Conservation (phyloP, 1,140 invertebrate genomes). For the Aphelenchoides avenae region DNA sequence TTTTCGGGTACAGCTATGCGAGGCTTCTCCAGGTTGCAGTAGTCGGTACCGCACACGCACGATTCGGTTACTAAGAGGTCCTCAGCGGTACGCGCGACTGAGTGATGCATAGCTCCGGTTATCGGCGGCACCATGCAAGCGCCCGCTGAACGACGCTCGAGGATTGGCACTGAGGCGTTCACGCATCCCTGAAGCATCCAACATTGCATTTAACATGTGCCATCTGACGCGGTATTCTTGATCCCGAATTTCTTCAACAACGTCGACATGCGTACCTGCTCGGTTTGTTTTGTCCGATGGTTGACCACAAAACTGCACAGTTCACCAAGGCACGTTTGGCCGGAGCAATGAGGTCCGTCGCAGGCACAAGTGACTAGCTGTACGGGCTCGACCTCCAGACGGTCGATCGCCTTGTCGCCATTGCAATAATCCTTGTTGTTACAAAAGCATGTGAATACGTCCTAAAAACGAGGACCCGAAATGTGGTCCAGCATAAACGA, state of each 20-base stretch:
- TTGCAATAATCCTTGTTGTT: slow-evolving; percentile 50
- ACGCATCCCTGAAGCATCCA: slow-evolving; percentile 43
- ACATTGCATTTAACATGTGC: background rate
- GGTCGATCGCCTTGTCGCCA: slow-evolving; percentile 12
- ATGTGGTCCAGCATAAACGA: background rate
- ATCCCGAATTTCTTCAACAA: background rate
- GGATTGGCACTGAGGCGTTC: slow-evolving; percentile 54
- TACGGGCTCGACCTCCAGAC: slow-evolving; percentile 45
- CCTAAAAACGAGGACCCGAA: slow-evolving; percentile 33
- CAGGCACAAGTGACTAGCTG: slow-evolving; percentile 48
- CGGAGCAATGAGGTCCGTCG: slow-evolving; percentile 48
- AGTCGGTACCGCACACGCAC: slow-evolving; percentile 49
- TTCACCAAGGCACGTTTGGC: slow-evolving; percentile 47
- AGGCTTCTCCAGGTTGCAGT: slow-evolving; percentile 54
- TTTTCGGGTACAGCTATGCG: slow-evolving; percentile 37
- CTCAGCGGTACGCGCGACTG: slow-evolving; percentile 45
- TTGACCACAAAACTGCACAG: slow-evolving; percentile 55
- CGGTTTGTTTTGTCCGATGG: slow-evolving; percentile 41
- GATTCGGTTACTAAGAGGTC: slow-evolving; percentile 54
- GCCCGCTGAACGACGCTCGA: slow-evolving; percentile 51
- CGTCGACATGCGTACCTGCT: slow-evolving; percentile 25
- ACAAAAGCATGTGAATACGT: slow-evolving; percentile 58
- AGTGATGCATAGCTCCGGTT: slow-evolving; percentile 58
- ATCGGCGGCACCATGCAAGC: slow-evolving; percentile 59
- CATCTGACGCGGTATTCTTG: background rate